A percentile compares a stretch with the other conserved stretches of the same genome.
Conservation (phyloP, 2,113 vertebrate genomes). For the Charina bottae region DNA sequence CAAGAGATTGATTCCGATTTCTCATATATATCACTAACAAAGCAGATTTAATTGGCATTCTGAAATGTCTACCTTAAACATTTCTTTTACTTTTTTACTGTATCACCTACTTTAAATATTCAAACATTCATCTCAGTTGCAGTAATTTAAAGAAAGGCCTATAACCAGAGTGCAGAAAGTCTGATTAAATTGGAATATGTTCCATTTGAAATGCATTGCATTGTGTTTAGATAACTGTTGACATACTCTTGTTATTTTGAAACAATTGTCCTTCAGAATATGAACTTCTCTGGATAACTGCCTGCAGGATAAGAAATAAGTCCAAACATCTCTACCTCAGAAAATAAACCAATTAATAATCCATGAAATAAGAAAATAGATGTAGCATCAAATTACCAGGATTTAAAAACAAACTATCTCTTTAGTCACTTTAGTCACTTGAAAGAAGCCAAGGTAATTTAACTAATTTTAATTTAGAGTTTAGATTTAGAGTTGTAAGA, state of each 20-base stretch:
- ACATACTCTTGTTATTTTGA: neutral
- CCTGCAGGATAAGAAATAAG: neutral
- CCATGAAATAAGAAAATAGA: neutral
- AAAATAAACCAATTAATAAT: neutral
- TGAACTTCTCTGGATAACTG: neutral
- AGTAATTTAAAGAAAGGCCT: neutral
- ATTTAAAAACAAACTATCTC: neutral
- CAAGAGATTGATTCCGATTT: slow-evolving; percentile 25
- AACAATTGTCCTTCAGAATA: neutral
- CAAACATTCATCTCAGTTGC: slow-evolving; percentile 12
- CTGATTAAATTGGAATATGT: neutral
- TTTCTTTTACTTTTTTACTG: slow-evolving; percentile 20
- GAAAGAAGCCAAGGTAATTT: neutral
- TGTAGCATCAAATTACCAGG: neutral
- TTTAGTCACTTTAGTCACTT: neutral
- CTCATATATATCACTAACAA: slow-evolving; percentile 36
- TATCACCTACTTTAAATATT: slow-evolving; percentile 11
- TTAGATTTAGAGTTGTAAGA: neutral
- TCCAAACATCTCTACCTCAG: neutral
- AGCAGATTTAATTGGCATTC: slow-evolving; percentile 43
- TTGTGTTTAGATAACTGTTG: neutral
- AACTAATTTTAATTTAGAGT: neutral
- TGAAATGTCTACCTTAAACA: slow-evolving; percentile 2
- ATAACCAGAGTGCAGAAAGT: rapidly evolving
- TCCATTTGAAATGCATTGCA: neutral